Percentiles rank a stretch among this genome's conserved stretches.
phyloP scores from a whole-genome alignment of 2,888 invertebrate genomes.

The Deilephila elpenor region DNA sequence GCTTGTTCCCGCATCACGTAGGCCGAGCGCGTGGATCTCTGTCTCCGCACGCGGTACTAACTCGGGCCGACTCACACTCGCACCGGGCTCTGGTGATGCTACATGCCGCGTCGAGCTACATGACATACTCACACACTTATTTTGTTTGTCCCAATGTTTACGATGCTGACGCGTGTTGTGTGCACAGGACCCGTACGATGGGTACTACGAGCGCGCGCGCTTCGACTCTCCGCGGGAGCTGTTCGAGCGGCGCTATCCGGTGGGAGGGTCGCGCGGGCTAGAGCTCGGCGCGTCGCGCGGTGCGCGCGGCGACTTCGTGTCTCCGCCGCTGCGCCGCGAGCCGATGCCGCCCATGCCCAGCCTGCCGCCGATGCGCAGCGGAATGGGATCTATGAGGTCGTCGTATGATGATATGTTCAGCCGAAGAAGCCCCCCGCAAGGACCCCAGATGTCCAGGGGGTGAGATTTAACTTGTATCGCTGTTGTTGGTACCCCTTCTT shows the following conservation, averaged over 20 bases:
- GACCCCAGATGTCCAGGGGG: conserved; percentile 83
- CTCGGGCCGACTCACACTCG: conserved; percentile 55
- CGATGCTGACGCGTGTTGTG: conserved; percentile 33
- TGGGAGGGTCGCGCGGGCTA: conserved; percentile 82
- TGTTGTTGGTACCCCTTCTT: conserved; percentile 38
- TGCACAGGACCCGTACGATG: conserved; percentile 88
- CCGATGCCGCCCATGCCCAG: conserved; percentile 92
- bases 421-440: conserved; percentile 90
- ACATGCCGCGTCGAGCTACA: conserved; percentile 41
- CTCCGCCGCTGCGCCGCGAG: conserved; percentile 90
- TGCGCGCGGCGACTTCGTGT: conserved; percentile 87
- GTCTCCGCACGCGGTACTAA: conserved; percentile 67
- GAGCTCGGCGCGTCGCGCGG: conserved; percentile 82
- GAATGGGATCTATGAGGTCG: conserved; percentile 88
- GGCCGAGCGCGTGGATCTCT: conserved; percentile 69
- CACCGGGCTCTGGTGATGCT: conserved; percentile 67
- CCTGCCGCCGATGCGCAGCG: conserved; percentile 85
- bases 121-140: conserved; percentile 13
- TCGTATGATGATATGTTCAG: conserved; percentile 93
- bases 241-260: conserved; percentile 92
- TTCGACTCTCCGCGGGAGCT: conserved; percentile 92
- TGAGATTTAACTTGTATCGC: conserved; percentile 57
- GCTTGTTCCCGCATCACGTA: conserved; percentile 63
- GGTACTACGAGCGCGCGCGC: conserved; percentile 91
- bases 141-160: conserved; percentile 22